phyloP scores from a whole-genome alignment of 2,888 invertebrate species.

The Nephrocerus scutellatus region DNA sequence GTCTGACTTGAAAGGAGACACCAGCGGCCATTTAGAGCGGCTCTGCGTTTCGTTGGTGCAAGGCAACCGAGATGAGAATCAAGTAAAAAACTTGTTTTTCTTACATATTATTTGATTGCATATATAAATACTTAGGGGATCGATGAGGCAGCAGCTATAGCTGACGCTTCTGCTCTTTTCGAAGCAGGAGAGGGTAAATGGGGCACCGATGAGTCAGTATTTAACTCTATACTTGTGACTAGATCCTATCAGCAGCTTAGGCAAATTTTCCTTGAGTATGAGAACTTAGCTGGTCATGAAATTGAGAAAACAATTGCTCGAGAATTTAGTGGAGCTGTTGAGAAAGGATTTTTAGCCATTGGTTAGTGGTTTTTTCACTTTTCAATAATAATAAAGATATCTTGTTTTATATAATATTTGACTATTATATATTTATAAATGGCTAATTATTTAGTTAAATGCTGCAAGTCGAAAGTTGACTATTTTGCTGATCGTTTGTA shows the following conservation, averaged over 20 bases:
- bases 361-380: constrained; percentile 53
- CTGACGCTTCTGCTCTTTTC: constrained; percentile 74
- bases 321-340: constrained; percentile 81
- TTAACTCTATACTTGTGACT: constrained; percentile 78
- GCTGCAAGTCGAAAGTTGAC: constrained; percentile 82
- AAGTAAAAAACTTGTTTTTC: no score
- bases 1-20: constrained; percentile 82
- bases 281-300: constrained; percentile 71
- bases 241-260: constrained; percentile 85
- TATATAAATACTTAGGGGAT: no score
- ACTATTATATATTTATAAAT: background rate
- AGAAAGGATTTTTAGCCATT: constrained; percentile 80
- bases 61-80: constrained; percentile 86
- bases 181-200: constrained; percentile 76
- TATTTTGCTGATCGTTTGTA: constrained; percentile 89
- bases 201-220: constrained; percentile 86
- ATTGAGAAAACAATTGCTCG: constrained; percentile 78
- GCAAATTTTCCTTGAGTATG: constrained; percentile 78
- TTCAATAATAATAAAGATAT: constrained; percentile 1
- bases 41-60: constrained; percentile 80
- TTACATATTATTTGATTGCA: no score
- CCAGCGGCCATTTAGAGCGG: constrained; percentile 89
- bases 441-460: constrained; percentile 59
- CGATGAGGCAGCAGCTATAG: constrained; percentile 70
- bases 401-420: constrained; percentile 4